phyloP scores from a whole-genome alignment of 2,797 vertebrate genomes.

The Spatula clypeata region DNA sequence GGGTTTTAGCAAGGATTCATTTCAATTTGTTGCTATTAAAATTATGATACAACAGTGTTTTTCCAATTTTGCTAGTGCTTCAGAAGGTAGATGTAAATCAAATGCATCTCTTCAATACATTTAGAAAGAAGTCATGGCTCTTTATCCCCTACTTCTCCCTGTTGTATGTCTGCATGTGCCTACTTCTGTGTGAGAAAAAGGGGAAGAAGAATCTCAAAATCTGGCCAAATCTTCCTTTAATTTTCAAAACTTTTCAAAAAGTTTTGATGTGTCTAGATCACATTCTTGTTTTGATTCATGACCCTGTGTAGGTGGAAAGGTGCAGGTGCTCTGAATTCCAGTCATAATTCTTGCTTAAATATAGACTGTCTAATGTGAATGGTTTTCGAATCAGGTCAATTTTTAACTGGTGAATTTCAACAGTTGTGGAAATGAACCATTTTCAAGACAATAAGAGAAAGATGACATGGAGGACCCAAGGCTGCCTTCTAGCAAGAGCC shows the following conservation, averaged over 20 bases:
- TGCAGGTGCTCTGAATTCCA: conserved; percentile 25
- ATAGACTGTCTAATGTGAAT: background rate
- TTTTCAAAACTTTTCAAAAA: conserved; percentile 25
- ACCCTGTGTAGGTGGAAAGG: background rate
- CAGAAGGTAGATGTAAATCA: background rate
- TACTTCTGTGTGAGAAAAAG: background rate
- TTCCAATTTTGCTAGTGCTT: background rate
- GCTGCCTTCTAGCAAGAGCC: background rate
- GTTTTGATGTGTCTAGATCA: background rate
- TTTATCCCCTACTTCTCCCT: background rate
- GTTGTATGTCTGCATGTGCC: accelerated
- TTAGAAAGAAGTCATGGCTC: background rate
- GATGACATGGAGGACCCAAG: background rate
- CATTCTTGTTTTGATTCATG: conserved; percentile 3
- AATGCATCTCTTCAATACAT: background rate
- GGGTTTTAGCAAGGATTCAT: background rate
- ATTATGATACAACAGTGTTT: background rate
- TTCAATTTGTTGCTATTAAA: background rate
- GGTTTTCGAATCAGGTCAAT: background rate
- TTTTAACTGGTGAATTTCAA: background rate
- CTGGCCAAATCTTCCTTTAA: background rate
- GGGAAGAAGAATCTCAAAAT: background rate
- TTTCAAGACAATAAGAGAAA: conserved; percentile 5
- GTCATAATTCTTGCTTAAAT: background rate
- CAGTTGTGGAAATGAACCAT: background rate